Conservation (phyloP, 2,797 vertebrate species). For the Myotis myotis region DNA sequence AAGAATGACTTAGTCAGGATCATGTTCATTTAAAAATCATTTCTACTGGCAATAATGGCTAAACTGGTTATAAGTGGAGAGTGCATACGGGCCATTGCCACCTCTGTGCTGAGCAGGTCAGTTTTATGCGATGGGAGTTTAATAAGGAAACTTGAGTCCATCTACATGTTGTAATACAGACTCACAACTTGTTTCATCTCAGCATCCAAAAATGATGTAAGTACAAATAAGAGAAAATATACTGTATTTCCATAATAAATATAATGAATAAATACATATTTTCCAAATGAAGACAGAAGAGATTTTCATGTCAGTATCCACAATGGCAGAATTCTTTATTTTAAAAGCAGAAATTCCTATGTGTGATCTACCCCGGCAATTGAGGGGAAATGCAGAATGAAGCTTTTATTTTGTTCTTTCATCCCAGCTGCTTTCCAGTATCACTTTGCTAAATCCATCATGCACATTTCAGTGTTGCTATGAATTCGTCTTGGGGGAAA, state of each 20-base stretch:
- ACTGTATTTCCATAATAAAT: background rate
- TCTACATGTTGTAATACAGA: background rate
- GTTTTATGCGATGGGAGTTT: background rate
- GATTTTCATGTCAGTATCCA: background rate
- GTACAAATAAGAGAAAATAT: background rate
- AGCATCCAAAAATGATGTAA: background rate
- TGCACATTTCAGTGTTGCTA: background rate
- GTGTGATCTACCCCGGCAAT: background rate
- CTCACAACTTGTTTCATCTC: background rate
- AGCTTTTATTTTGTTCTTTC: conserved; percentile 54
- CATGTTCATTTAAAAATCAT: background rate
- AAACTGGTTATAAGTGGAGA: background rate
- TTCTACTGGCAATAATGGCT: background rate
- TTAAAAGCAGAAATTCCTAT: background rate
- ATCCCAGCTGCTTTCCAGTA: background rate
- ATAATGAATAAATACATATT: background rate
- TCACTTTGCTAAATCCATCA: background rate
- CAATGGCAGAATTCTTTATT: background rate
- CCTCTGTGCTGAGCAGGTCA: background rate
- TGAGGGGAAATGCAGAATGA: background rate
- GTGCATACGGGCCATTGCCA: background rate
- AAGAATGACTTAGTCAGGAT: background rate
- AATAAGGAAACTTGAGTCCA: background rate
- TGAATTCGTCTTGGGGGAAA: conserved; percentile 32
- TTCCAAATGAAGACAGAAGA: background rate